Evolutionary conservation across 2,113 vertebrate species (phyloP).

Genomic region (Ondatra zibethicus): DNA sequence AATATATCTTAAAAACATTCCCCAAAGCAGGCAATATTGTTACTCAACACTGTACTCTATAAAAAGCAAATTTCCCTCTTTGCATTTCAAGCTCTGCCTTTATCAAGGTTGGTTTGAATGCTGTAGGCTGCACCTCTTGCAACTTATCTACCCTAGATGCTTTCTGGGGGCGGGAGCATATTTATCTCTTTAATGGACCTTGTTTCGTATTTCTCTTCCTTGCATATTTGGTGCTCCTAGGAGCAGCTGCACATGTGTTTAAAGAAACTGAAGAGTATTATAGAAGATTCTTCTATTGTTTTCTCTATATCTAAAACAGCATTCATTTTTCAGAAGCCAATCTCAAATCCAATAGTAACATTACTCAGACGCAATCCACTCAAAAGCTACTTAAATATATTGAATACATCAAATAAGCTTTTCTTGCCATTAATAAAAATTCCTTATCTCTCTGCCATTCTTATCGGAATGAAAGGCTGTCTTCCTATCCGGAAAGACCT

Average conservation of each 20-base stretch:
- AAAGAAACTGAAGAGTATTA: slow-evolving; percentile 36
- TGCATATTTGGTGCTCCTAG: not conserved
- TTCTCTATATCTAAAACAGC: not conserved
- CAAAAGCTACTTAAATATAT: not conserved
- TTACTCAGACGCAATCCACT: slow-evolving; percentile 6
- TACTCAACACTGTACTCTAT: not conserved
- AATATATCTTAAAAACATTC: not conserved
- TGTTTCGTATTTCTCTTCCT: slow-evolving; percentile 45
- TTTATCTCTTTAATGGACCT: slow-evolving; percentile 18
- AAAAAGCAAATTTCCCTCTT: not conserved
- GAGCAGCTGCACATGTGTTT: not conserved
- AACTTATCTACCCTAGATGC: not conserved
- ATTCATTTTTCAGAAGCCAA: not conserved
- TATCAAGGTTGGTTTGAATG: not conserved
- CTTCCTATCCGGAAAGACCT: not conserved
- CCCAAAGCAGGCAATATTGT: not conserved
- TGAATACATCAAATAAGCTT: not conserved
- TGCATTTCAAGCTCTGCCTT: not conserved
- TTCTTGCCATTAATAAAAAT: not conserved
- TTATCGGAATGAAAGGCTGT: not conserved
- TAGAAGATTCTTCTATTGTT: not conserved
- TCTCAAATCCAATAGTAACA: slow-evolving; percentile 5
- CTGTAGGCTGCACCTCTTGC: not conserved
- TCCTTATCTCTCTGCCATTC: not conserved
- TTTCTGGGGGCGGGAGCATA: not conserved